Base-by-base conservation (phyloP, 2,113 vertebrate genomes). In the Cynocephalus volans region DNA sequence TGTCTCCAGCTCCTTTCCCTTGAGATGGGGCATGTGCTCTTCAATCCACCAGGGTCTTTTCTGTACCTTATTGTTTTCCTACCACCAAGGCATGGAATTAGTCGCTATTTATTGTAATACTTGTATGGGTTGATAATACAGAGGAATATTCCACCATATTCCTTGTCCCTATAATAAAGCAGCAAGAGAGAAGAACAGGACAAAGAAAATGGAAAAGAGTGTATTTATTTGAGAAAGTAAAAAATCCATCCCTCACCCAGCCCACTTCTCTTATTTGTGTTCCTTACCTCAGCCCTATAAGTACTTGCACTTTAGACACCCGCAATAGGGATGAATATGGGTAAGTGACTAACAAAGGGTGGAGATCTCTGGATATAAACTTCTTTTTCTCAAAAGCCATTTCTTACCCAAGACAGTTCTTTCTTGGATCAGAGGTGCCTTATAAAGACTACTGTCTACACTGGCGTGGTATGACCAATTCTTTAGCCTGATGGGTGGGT, bases 401-500 rank as follows among this genome's bases (percentile, higher is more conserved):
- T 48, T 26, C 41, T 60, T 52, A 24, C 17, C 41, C 45, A 36
- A 45, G 13, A 52, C 18, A 56, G 33, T 67, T 67, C 33, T 69
- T 54, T 33, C 11, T 18, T 36, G 31, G 70, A 62, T 56, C 13
- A 33, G 33, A 60, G 62, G 33, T n/a, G 45, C 31, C 7, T 11
- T 48, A 8, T 8, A 10, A 31, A 56, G 64, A 33, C 8, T 52
- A 7, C 24, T 24, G 21, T n/a, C 24, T 24, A 2, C 50, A 5
- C 2, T 26, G 17, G 23, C 26, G 28, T 31, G 67, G 18, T 7
- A 0, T 9, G n/a, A n/a, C 23, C 18, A 2, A 17, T 48, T 13
- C 56, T 50, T 81, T 50, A 48, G 48, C 50, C 18, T 28, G 18
- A 12, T 0, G 0, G 0, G 15, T 8, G 52, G 62, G 41, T 28